These are phyloP conservation scores for Malurus splendens DNA, from an alignment of 2,797 vertebrate species.

Conservation along the genomic window DNA sequence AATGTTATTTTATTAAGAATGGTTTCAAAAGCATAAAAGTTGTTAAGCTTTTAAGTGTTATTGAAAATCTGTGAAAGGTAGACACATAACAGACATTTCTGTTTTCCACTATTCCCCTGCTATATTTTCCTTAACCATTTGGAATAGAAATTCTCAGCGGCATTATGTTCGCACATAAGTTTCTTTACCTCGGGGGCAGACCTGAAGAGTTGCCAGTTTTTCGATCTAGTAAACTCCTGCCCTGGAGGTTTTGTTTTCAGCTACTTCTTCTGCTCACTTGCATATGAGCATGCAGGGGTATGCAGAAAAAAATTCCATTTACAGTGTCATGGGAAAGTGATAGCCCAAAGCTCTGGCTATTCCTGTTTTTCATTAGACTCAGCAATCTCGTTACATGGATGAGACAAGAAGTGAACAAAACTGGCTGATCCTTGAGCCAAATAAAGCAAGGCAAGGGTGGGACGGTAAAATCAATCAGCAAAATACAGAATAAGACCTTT, in stretches of 20 bases:
- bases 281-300: not conserved
- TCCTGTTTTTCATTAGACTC: not conserved
- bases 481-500: not conserved
- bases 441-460: not conserved
- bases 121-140: not conserved
- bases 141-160: not conserved
- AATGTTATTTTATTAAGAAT: constrained; percentile 18
- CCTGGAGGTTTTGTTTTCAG: not conserved
- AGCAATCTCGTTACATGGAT: not conserved
- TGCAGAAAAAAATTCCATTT: not conserved
- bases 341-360: not conserved
- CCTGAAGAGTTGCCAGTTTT: not conserved
- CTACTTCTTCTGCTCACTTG: not conserved
- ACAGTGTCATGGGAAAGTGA: not conserved
- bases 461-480: not conserved
- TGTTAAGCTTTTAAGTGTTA: constrained; percentile 10
- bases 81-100: not conserved
- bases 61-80: constrained; percentile 15
- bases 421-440: not conserved
- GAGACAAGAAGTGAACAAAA: not conserved
- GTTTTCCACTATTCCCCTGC: not conserved
- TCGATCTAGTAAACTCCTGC: not conserved
- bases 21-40: constrained; percentile 27
- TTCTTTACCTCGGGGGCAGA: not conserved
- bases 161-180: not conserved